phyloP scores from a whole-genome alignment of 2,888 invertebrate genomes.

The Clostera curtula region DNA sequence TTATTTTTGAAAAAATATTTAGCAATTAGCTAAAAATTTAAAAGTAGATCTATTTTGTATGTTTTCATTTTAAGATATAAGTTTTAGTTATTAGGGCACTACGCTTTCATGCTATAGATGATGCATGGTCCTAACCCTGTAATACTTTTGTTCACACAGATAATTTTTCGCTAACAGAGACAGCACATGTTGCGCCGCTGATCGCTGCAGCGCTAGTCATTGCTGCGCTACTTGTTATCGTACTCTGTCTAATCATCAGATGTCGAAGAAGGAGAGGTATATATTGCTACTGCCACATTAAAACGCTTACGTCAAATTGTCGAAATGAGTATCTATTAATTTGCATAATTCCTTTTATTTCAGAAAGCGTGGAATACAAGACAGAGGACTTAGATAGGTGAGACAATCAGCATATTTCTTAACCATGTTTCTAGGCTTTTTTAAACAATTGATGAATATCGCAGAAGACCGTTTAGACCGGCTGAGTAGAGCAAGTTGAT shows the following conservation, averaged over 20 bases:
- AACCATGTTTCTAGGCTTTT: too few species aligned
- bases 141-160: slow-evolving; percentile 52
- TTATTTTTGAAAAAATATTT: too few species aligned
- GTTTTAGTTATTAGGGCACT: not conserved
- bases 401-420: too few species aligned
- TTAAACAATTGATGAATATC: too few species aligned
- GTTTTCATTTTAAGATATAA: not conserved
- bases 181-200: slow-evolving; percentile 65
- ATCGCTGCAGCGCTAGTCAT: slow-evolving; percentile 65
- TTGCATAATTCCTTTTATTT: slow-evolving; percentile 19
- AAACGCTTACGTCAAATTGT: not conserved
- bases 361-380: slow-evolving; percentile 89
- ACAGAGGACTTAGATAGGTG: slow-evolving; percentile 89
- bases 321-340: not conserved
- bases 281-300: slow-evolving; percentile 1
- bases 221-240: slow-evolving; percentile 57
- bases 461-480: too few species aligned
- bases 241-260: slow-evolving; percentile 58
- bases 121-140: slow-evolving; percentile 25
- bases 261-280: slow-evolving; percentile 59
- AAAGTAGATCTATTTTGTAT: too few species aligned
- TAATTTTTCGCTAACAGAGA: slow-evolving; percentile 67
- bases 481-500: too few species aligned
- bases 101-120: slow-evolving; percentile 9
- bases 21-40: too few species aligned